Evolutionary conservation across 2,113 vertebrate genomes (phyloP), one percentile per base, ranked within the genome.

Genomic region (Chloroceryle aenea): DNA sequence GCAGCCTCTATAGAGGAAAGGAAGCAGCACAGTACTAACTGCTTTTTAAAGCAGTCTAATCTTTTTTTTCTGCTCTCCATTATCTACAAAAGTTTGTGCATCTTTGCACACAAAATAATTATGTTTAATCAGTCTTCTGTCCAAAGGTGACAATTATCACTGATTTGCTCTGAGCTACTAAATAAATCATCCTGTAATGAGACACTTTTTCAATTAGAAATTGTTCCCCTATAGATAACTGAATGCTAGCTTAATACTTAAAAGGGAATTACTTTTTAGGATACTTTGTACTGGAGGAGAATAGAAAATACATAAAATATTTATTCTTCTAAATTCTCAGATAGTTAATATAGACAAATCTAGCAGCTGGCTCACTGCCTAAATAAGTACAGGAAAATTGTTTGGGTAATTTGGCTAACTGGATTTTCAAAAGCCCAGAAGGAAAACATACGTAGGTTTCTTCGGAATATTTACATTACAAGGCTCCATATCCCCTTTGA

Each of bases 101-200:
- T 92, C 91, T 96, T 86, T 72, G 74, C 21, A 90, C 13, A 50
- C 75, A 93, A 82, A 87, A 85, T 93, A 87, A 87, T 92, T 85
- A 74, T 23, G 34, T 89, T 94, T 95, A 93, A 97, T 97, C 94
- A 93, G 20, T 43, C 63, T 94, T 96, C 83, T 97, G 92, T 95
- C 93, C 63, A 30, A 72, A 81, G 89, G 80, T 95, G 96, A 96
- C 75, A 96, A 97, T 97, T 95, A 94, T 38, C 23, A 59, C 47
- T 92, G 80, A 97, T 96, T 95, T 80, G 63, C 93, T 92, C 71
- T 47, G 59, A 98, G 92, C 43, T 76, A 25, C 95, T 95, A 94
- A 97, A 97, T 95, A 94, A 95, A 94, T 95, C 26, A 6, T 71
- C 94, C 79, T 84, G 82, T 97, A 97, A 97, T 80, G 32, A 98